phyloP scores from a whole-genome alignment of 2,797 vertebrate genomes.

The Falco columbarius region DNA sequence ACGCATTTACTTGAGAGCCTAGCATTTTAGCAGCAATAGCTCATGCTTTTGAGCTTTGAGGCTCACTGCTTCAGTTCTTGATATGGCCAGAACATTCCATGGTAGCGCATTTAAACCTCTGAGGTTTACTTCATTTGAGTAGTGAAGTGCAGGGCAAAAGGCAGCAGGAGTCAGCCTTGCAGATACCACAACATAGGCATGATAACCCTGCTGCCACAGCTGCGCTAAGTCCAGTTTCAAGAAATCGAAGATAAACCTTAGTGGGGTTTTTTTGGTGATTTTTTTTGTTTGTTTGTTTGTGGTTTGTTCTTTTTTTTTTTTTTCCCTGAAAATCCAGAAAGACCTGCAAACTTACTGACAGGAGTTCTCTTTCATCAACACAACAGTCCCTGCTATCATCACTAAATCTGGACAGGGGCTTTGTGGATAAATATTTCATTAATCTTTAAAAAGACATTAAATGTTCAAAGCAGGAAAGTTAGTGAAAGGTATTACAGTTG shows the following conservation, averaged over 20 bases:
- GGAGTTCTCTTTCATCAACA: not conserved
- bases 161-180: not conserved
- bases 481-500: not conserved
- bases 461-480: not conserved
- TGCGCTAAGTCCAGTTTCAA: not conserved
- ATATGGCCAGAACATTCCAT: not conserved
- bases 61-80: not conserved
- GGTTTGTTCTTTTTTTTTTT: not conserved
- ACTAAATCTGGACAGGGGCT: not conserved
- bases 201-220: not conserved
- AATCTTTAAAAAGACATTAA: not conserved
- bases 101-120: not conserved
- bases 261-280: fast-evolving
- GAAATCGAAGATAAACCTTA: not conserved
- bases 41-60: not conserved
- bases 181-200: not conserved
- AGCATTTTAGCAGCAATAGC: not conserved
- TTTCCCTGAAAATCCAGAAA: not conserved
- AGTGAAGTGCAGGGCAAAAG: not conserved
- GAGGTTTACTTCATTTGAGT: not conserved
- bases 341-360: not conserved
- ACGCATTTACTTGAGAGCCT: not conserved
- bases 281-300: not conserved
- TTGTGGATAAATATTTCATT: not conserved
- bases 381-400: not conserved